These are phyloP conservation scores for Sebastiscus tertius DNA, from an alignment of 2,797 vertebrate species.

Conservation along the genomic window DNA sequence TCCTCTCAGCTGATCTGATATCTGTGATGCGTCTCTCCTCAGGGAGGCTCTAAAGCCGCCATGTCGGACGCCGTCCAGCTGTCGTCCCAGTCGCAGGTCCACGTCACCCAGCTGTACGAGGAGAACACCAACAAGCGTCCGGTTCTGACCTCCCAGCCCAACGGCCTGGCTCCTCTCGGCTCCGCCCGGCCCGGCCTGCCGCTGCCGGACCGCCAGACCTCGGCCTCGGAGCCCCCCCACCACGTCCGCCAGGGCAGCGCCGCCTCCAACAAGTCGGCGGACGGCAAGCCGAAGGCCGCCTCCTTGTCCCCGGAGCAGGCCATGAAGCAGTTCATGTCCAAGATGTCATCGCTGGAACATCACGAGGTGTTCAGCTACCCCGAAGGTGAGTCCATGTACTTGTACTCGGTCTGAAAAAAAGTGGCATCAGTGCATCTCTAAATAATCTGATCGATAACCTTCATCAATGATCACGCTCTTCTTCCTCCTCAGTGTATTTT, in stretches of 20 bases:
- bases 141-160: conserved; percentile 94
- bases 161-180: conserved; percentile 88
- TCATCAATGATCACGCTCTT: rapidly evolving
- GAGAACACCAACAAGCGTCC: conserved; percentile 95
- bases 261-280: conserved; percentile 89
- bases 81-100: conserved; percentile 88
- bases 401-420: no score
- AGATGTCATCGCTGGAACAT: conserved; percentile 94
- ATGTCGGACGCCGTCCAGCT: conserved; percentile 93
- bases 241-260: conserved; percentile 91
- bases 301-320: conserved; percentile 91
- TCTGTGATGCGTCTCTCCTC: conserved; percentile 41
- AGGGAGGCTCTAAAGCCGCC: conserved; percentile 91
- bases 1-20: neutral
- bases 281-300: conserved; percentile 88
- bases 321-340: conserved; percentile 99
- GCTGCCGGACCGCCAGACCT: conserved; percentile 86
- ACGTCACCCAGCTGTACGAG: conserved; percentile 93
- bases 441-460: neutral
- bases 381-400: conserved; percentile 74
- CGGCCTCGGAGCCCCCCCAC: conserved; percentile 80
- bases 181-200: conserved; percentile 86
- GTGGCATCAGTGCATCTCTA: no score
- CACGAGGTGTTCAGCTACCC: conserved; percentile 95
- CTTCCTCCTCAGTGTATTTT: conserved; percentile 84